Evolutionary conservation across 2,888 invertebrate genomes (phyloP), one percentile per base, ranked within the genome.

Genomic region (Dione vanillae): DNA sequence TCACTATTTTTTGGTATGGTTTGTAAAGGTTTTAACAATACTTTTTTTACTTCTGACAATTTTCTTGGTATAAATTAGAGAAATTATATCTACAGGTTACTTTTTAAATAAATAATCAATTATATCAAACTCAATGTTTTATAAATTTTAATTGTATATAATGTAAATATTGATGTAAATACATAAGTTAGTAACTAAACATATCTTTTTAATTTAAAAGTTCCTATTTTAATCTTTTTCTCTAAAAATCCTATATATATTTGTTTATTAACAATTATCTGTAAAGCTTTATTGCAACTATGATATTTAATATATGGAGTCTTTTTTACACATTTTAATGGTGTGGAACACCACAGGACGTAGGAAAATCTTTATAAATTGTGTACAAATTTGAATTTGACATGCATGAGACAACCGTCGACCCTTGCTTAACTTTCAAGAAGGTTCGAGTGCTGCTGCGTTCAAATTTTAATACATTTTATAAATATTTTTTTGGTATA

Each of bases 81-180:
- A 43, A 27, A 59, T n/a, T 10, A 56, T 11, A 54, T 14, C n/a
- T 11, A 61, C 27, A 10, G 11, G 11, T n/a, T 35, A 11, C 27
- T 27, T 43, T 45, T 45, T 27, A 45, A 61, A 61, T 45, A 27
- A 45, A 27, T 20, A n/a, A 16, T 0, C n/a, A 45, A n/a, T 27
- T 27, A 45, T 27, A 45, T 61, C 0, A 49, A 19, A 37, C 19
- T 49, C 11, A 49, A 49, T 64, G 35, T 49, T 37, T 64, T 37
- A 49, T 40, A 43, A 43, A 54, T n/a, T 20, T 47, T 54, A 27
- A 62, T 47, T 62, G 61, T 70, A 70, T 37, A 67, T 70, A 56
- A 37, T 71, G 71, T 72, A 72, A 51, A 71, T 68, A 71, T 47
- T 65, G 45, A 68, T 71, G 61, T 71, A 71, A 65, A 68, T 68